Evolutionary conservation across 1,140 invertebrate genomes (phyloP), one percentile per base, ranked within the genome.

Genomic region (Belonocnema kinseyi): DNA sequence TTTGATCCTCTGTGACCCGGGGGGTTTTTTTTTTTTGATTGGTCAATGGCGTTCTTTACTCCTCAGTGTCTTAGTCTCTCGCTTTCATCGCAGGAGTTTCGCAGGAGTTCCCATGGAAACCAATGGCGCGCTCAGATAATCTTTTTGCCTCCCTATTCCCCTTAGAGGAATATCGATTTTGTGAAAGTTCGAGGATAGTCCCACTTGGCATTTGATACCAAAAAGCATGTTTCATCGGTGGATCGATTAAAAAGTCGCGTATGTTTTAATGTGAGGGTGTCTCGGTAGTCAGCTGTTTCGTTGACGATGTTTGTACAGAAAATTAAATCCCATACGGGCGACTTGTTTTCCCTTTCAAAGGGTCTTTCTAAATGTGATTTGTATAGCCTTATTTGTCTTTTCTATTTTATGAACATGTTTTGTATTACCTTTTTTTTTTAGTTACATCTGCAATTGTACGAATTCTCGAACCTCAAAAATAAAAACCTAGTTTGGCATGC

Each of bases 41-140:
- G 40, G 40, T 46, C 40, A 46, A 2, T 11, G 10, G 40, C 40
- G 40, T 46, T 46, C 40, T 11, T 46, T 8, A 46, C 11, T 46
- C 40, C 40, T 46, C 1, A 66, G 26, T 26, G 10, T n/a, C 40
- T 66, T 66, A 6, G 26, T 51, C 26, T 46, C 76, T 73, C 72
- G 17, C 53, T 74, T 19, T 12, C 16, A 77, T 54, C 14, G 21
- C 46, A 75, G 75, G 50, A 72, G 75, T 78, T 77, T 78, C 75
- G 54, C 72, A 83, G 74, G 77, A 82, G 84, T 86, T 83, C 79
- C 84, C 81, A 87, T 86, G 85, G 85, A 83, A 84, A 87, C 85
- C 78, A 83, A 78, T 78, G 79, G 78, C 70, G 75, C 51, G 40
- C 61, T 66, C 26, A 40, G 33, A 66, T 46, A 46, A 46, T 11